These are phyloP conservation scores for Saccostrea glomerata DNA, from an alignment of 1,140 invertebrate species.

Conservation along the genomic window DNA sequence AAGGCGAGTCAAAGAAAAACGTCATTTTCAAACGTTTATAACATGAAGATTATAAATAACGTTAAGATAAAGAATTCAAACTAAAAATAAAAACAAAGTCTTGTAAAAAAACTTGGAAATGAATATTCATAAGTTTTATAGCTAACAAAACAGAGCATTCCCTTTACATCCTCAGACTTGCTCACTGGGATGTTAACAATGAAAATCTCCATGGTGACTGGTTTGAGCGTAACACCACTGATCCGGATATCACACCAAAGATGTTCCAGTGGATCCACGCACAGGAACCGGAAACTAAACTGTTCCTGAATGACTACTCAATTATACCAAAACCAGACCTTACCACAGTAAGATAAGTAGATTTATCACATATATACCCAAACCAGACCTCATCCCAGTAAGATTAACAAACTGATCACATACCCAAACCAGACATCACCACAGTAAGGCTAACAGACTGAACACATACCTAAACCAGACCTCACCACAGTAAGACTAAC, in stretches of 20 bases:
- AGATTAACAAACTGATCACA: background rate
- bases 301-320: constrained; percentile 59
- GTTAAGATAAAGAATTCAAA: too few relatives aligned
- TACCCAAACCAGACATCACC: background rate
- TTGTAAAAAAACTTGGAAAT: too few relatives aligned
- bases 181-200: constrained; percentile 63
- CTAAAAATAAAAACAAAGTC: too few relatives aligned
- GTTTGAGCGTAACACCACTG: constrained; percentile 42
- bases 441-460: background rate
- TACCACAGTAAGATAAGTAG: constrained; percentile 45
- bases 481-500: background rate
- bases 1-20: constrained; percentile 46
- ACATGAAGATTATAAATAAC: too few relatives aligned
- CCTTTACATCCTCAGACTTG: constrained; percentile 36
- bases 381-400: background rate
- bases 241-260: constrained; percentile 42
- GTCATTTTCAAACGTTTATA: too few relatives aligned
- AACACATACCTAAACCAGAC: constrained; percentile 16
- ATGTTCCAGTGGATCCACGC: constrained; percentile 57
- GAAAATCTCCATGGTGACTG: constrained; percentile 57
- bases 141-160: background rate
- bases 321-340: background rate
- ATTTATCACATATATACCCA: background rate
- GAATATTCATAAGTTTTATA: too few relatives aligned
- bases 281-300: constrained; percentile 48